Conservation (phyloP, 2,113 vertebrate genomes). For the Corythaixoides concolor region DNA sequence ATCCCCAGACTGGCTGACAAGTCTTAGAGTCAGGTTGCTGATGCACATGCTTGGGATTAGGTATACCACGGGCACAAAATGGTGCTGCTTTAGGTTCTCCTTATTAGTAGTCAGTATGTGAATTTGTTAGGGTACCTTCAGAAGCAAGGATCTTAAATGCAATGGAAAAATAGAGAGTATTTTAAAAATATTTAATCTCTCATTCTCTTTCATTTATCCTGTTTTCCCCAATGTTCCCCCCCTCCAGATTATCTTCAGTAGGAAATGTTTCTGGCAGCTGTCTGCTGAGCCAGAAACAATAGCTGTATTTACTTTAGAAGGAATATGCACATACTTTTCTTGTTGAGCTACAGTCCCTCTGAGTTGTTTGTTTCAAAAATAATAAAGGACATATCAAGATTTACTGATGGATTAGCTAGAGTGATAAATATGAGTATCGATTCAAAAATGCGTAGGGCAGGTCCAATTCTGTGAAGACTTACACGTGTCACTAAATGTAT, state of each 20-base stretch:
- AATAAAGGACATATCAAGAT: not conserved
- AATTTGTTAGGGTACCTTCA: not conserved
- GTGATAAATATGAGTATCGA: not conserved
- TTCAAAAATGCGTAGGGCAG: not conserved
- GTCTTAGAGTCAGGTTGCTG: not conserved
- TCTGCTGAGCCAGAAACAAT: not conserved
- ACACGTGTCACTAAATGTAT: not conserved
- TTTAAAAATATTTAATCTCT: not conserved
- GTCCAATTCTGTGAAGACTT: not conserved
- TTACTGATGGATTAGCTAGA: not conserved
- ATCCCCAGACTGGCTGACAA: not conserved
- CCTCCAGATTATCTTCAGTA: not conserved
- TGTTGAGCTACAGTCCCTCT: not conserved
- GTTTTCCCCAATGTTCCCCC: not conserved
- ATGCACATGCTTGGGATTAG: not conserved
- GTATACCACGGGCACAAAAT: not conserved
- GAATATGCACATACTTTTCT: not conserved
- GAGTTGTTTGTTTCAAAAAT: slow-evolving; percentile 12
- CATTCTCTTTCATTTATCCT: not conserved
- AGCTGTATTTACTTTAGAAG: not conserved
- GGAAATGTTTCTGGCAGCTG: not conserved
- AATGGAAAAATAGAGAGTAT: not conserved
- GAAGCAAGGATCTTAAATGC: not conserved
- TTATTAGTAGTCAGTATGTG: not conserved
- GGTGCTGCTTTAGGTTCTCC: not conserved